phyloP scores from a whole-genome alignment of 1,140 invertebrate genomes.

The Watersipora subatra region DNA sequence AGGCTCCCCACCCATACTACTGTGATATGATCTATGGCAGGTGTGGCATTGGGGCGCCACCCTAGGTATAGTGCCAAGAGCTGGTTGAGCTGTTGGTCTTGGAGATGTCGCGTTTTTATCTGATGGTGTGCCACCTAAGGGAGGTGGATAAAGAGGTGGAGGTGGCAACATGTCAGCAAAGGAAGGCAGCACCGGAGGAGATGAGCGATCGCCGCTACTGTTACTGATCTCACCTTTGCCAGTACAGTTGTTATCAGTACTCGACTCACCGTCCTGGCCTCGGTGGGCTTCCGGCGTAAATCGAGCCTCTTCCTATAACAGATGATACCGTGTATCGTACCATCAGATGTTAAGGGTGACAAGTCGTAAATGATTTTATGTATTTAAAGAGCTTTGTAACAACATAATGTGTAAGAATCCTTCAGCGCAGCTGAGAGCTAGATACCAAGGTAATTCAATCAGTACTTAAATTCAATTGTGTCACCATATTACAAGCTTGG shows the following conservation, averaged over 20 bases:
- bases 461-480: too few relatives aligned
- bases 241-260: not conserved
- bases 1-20: not conserved
- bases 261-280: slow-evolving; percentile 1
- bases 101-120: not conserved
- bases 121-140: not conserved
- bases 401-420: too few relatives aligned
- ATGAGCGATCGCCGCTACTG: not conserved
- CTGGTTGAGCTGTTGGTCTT: not conserved
- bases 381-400: too few relatives aligned
- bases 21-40: not conserved
- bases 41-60: not conserved
- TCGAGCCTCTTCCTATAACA: too few relatives aligned
- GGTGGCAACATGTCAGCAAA: slow-evolving; percentile 2
- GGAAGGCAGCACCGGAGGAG: not conserved
- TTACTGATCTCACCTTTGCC: not conserved
- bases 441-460: too few relatives aligned
- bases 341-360: too few relatives aligned
- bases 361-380: too few relatives aligned
- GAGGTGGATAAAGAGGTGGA: not conserved
- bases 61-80: not conserved
- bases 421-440: too few relatives aligned
- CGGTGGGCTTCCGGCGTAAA: too few relatives aligned
- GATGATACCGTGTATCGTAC: too few relatives aligned
- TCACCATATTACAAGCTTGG: too few relatives aligned